Evolutionary conservation across 2,888 invertebrate species (phyloP).

Genomic region (Hydriomena furcata): DNA sequence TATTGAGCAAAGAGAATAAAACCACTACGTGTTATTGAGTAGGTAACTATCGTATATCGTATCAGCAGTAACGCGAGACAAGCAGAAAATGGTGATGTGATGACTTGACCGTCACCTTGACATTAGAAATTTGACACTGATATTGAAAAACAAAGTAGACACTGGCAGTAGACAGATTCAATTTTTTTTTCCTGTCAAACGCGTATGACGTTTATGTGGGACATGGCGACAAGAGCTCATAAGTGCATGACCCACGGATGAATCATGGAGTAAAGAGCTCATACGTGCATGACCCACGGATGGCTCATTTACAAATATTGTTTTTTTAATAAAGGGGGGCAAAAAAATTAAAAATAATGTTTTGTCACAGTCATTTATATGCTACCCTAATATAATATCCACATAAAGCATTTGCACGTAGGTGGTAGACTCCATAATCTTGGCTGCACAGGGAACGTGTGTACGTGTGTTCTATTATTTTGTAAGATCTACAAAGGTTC

Average conservation of each 20-base stretch:
- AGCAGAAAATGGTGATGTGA: conserved; percentile 14
- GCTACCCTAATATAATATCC: conserved; percentile 7
- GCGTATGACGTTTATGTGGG: too few relatives aligned
- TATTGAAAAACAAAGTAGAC: too few relatives aligned
- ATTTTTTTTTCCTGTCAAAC: conserved; percentile 3
- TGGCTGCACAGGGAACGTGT: conserved; percentile 8
- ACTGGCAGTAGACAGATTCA: conserved; percentile 7
- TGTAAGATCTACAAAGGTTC: too few relatives aligned
- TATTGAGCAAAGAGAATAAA: conserved; percentile 7
- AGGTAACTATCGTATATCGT: conserved; percentile 9
- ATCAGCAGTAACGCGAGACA: conserved; percentile 13
- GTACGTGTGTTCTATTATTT: too few relatives aligned
- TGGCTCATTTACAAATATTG: conserved; percentile 9
- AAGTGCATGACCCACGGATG: too few relatives aligned
- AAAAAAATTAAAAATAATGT: conserved; percentile 6
- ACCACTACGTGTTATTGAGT: conserved; percentile 6
- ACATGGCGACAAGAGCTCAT: too few relatives aligned
- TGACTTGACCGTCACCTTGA: conserved; percentile 13
- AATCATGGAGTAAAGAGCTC: too few relatives aligned
- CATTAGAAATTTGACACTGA: conserved; percentile 13
- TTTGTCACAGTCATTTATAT: conserved; percentile 8
- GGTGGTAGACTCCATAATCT: conserved; percentile 6
- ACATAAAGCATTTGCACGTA: conserved; percentile 6
- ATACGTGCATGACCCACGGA: too few relatives aligned
- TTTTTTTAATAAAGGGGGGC: conserved; percentile 7